Conservation (phyloP, 2,797 vertebrate species). For the Peromyscus attwateri region DNA sequence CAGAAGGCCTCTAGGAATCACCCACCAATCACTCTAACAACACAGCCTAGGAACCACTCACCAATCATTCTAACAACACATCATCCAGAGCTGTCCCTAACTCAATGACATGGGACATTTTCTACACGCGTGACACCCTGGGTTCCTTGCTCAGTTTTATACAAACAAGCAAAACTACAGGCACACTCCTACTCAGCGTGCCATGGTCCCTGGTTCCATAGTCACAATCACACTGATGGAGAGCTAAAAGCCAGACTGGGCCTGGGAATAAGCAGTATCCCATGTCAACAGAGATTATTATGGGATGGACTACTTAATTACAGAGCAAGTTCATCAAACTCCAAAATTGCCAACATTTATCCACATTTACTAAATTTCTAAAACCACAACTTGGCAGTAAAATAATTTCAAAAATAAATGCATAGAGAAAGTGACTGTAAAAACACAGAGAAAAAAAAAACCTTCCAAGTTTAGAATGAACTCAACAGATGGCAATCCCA, state of each 20-base stretch:
- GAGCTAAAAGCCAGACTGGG: neutral
- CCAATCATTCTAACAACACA: too few relatives aligned
- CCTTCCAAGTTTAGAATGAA: neutral
- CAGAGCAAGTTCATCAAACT: neutral
- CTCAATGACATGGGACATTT: neutral
- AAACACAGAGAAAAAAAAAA: neutral
- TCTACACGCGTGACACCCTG: too few relatives aligned
- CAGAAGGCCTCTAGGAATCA: neutral
- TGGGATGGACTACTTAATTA: neutral
- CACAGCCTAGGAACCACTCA: neutral
- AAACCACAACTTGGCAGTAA: neutral
- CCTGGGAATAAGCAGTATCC: neutral
- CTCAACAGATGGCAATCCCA: neutral
- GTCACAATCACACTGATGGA: neutral
- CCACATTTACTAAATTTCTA: neutral
- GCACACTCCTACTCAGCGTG: neutral
- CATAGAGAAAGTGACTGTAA: neutral
- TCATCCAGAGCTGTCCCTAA: too few relatives aligned
- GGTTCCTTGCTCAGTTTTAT: neutral
- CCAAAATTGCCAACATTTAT: neutral
- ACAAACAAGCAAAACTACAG: neutral
- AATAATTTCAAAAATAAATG: constrained; percentile 36
- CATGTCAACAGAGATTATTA: neutral
- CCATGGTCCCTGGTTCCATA: neutral
- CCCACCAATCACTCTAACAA: too few relatives aligned